A percentile compares a stretch with the other conserved stretches of the same genome.
These are phyloP conservation scores for Mormyrus hasselquistii DNA, from an alignment of 2,797 vertebrate species.

Conservation along the genomic window DNA sequence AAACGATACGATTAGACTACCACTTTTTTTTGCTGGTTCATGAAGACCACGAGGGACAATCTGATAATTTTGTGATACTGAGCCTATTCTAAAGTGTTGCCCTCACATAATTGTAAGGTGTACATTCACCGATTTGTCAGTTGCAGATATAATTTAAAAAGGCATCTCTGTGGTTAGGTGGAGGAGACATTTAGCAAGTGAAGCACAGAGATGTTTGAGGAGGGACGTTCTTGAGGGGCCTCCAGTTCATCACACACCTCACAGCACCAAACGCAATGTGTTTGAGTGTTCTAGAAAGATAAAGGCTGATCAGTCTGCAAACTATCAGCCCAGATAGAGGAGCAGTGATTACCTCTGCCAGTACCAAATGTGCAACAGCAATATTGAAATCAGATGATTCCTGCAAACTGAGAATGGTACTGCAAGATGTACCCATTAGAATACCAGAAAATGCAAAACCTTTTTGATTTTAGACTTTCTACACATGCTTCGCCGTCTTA, in stretches of 20 bases:
- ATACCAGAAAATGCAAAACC: neutral
- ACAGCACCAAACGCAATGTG: neutral
- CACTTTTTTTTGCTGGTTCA: neutral
- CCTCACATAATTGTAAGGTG: neutral
- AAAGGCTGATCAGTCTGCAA: constrained; percentile 11
- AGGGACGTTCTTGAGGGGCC: neutral
- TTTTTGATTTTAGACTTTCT: neutral
- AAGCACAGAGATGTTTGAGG: neutral
- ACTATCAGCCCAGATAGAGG: constrained; percentile 4
- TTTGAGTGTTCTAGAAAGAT: neutral
- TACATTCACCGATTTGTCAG: neutral
- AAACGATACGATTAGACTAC: neutral
- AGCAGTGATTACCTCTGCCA: constrained; percentile 14
- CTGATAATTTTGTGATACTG: neutral
- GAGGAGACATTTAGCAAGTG: neutral
- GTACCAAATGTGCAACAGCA: neutral
- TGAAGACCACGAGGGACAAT: neutral
- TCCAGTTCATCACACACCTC: neutral
- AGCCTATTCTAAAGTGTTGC: neutral
- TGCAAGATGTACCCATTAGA: neutral
- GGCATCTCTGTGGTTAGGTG: neutral
- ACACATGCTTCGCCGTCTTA: neutral
- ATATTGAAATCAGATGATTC: neutral
- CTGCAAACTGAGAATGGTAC: neutral
- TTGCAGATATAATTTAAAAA: neutral